Conservation (phyloP, 2,888 invertebrate species). For the Hypselothyrea guttata region DNA sequence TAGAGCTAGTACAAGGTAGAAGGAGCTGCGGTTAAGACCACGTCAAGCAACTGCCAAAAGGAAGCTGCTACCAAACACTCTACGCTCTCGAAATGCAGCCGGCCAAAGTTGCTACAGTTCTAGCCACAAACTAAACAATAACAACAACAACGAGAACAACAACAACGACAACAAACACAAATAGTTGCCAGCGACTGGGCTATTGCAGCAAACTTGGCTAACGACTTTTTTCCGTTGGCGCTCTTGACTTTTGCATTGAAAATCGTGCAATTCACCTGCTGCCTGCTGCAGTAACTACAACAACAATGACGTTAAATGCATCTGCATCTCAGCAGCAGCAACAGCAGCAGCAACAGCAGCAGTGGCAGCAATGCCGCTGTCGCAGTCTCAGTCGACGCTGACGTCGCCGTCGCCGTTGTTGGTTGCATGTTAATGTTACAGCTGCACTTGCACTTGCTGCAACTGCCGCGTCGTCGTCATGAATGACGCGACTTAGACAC, state of each 20-base stretch:
- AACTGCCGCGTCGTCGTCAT: conserved; percentile 64
- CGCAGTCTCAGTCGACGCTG: conserved; percentile 32
- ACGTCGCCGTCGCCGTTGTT: conserved; percentile 22
- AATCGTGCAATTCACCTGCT: conserved; percentile 81
- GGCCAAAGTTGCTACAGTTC: conserved; percentile 54
- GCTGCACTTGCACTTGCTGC: conserved; percentile 77
- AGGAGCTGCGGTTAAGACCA: conserved; percentile 22
- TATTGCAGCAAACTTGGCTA: conserved; percentile 73
- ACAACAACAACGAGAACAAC: conserved; percentile 27
- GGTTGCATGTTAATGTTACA: conserved; percentile 77
- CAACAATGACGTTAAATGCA: conserved; percentile 69
- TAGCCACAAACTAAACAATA: conserved; percentile 45
- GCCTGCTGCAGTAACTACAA: conserved; percentile 51
- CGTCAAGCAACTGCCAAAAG: conserved; percentile 71
- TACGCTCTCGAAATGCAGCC: conserved; percentile 47
- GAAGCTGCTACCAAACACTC: conserved; percentile 78
- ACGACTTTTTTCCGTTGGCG: conserved; percentile 77
- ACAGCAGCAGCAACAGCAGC: conserved; percentile 47
- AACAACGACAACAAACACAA: conserved; percentile 33
- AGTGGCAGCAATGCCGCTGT: conserved; percentile 30
- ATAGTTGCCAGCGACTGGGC: conserved; percentile 62
- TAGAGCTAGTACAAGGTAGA: background rate
- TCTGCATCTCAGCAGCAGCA: conserved; percentile 63
- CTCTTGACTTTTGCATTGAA: conserved; percentile 80
- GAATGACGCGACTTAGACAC: conserved; percentile 66